Base-by-base conservation (phyloP, 2,797 vertebrate species). In the Gobionotothen gibberifrons region DNA sequence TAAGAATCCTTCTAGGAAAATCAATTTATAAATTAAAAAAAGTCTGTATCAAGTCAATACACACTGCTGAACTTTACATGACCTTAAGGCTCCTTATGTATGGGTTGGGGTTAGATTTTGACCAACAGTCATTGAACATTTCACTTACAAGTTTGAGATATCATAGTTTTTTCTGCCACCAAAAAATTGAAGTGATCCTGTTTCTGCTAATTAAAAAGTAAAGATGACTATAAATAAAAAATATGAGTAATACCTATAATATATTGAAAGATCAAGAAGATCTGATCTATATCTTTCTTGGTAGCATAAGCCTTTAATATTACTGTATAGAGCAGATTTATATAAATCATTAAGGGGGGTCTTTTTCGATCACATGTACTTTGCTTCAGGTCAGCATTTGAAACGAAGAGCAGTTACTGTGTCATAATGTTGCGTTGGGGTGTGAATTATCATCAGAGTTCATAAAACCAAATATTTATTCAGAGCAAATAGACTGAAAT, bases 401-500 rank as follows among this genome's bases (percentile, higher is more conserved):
- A 56, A 56, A 52, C 47, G 29, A 53, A 5, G 40, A 66, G 52
- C 39, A 61, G 67, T 29, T 21, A 36, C 59, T 19, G 1, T 58
- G 54, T 47, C 15, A 1, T 44, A 19, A 62, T 4, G 21, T 52
- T 19, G 51, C 56, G 44, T 56, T 51, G 47, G 56, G 60, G 77
- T 39, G 56, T 72, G 66, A n/a, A 17, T 71, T 72, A 59, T 42
- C 47, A 46, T 68, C 47, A 67, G 69, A 87, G 61, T 56, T 76
- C 70, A 58, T 60, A 4, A 88, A 84, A 79, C 32, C 77, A 81
- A 82, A 84, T 92, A 91, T 93, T 91, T 91, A 92, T 90, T 89
- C 79, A 85, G 77, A 83, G 36, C 76, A 83, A 60, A 60, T 57
- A 67, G 60, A 70, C 62, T 76, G 66, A 77, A 76, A 69, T 66